These are phyloP conservation scores for Archips xylosteana DNA, from an alignment of 2,888 invertebrate genomes.

Conservation along the genomic window DNA sequence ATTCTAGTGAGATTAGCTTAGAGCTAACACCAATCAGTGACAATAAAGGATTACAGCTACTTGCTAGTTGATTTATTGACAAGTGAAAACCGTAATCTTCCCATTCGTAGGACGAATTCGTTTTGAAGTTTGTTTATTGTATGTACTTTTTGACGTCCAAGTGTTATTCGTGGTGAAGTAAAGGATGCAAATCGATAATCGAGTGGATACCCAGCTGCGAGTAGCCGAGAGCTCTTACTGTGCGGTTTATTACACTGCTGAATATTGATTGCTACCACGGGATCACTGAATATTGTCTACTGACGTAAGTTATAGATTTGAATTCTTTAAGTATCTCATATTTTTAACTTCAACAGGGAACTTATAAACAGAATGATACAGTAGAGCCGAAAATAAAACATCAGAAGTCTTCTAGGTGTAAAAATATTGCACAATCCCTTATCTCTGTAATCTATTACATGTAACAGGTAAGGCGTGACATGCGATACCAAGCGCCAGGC, in stretches of 20 bases:
- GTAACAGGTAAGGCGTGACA: conserved; percentile 41
- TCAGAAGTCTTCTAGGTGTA: conserved; percentile 22
- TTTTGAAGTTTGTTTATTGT: conserved; percentile 70
- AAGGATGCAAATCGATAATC: conserved; percentile 80
- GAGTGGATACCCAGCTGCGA: conserved; percentile 70
- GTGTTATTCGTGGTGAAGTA: conserved; percentile 72
- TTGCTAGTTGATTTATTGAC: conserved; percentile 73
- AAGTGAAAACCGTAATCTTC: conserved; percentile 79
- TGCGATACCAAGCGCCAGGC: conserved; percentile 28
- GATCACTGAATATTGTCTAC: conserved; percentile 66
- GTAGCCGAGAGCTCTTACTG: conserved; percentile 66
- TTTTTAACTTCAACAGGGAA: conserved; percentile 2
- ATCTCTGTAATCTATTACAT: conserved; percentile 38
- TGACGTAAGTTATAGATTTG: conserved; percentile 63
- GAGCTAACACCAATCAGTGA: conserved; percentile 58
- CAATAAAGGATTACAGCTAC: conserved; percentile 60
- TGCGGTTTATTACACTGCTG: conserved; percentile 73
- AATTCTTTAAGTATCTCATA: conserved; percentile 19
- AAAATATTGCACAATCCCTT: conserved; percentile 38
- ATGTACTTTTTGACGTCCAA: conserved; percentile 64
- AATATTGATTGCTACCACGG: conserved; percentile 80
- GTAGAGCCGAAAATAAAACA: conserved; percentile 14
- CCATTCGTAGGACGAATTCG: conserved; percentile 69
- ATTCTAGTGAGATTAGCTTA: conserved; percentile 51
- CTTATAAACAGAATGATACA: conserved; percentile 12